Evolutionary conservation across 2,888 invertebrate species (phyloP).

Genomic region (Synergus umbraculus): DNA sequence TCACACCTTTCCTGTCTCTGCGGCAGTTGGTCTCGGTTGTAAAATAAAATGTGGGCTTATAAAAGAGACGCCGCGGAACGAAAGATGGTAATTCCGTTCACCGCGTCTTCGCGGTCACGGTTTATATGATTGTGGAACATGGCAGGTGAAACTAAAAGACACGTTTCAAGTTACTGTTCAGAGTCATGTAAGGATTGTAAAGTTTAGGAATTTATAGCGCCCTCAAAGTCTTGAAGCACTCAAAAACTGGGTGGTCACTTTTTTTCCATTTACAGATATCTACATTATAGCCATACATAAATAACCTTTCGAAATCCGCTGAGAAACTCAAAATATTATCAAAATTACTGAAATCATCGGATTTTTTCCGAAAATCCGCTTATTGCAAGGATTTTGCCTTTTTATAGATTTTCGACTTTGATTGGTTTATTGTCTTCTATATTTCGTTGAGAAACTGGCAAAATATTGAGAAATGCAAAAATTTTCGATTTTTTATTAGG

Average conservation of each 20-base stretch:
- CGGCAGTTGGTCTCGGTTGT: not conserved
- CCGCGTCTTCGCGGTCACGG: slow-evolving; percentile 18
- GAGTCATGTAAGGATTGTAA: slow-evolving; percentile 31
- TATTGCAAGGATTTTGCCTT: no score
- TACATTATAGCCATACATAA: not conserved
- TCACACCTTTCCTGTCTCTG: slow-evolving; percentile 9
- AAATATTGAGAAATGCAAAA: no score
- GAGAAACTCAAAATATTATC: no score
- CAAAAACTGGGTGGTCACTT: not conserved
- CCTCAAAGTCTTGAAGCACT: not conserved
- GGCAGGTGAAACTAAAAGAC: slow-evolving; percentile 5
- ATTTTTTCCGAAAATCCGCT: no score
- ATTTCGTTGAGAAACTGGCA: no score
- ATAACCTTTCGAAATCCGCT: not conserved
- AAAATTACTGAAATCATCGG: no score
- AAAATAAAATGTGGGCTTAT: slow-evolving; percentile 26
- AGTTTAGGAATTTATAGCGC: slow-evolving; percentile 11
- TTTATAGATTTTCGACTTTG: no score
- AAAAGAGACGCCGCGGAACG: slow-evolving; percentile 28
- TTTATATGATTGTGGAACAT: not conserved
- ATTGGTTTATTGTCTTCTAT: no score
- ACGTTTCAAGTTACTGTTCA: slow-evolving; percentile 6
- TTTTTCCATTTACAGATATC: not conserved
- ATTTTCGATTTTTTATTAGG: no score
- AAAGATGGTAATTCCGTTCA: not conserved